Evolutionary conservation across 2,797 vertebrate species (phyloP), one percentile per base, ranked within the genome.

Genomic region (Leptodactylus fallax): DNA sequence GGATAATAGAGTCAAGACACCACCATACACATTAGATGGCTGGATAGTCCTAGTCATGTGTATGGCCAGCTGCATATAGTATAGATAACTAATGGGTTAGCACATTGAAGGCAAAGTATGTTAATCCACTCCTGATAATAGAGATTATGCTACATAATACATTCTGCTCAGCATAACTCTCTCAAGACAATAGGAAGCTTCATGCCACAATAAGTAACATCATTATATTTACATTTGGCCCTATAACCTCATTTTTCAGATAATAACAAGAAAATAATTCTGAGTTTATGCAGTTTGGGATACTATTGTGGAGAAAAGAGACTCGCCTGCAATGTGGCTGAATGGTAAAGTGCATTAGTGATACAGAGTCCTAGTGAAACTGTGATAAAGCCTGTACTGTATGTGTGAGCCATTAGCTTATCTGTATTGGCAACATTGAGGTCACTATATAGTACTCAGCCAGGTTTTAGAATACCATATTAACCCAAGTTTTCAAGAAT

Each of bases 311-410:
- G 21, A 53, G 51, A 17, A 49, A 63, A 21, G 7, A 14, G 51
- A 14, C 74, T 72, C 63, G n/a, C 69, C 67, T 63, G 6, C 21
- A 17, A 19, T 21, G 19, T 65, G 25, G 7, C 67, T 5, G 23
- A 76, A 51, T 83, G 49, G 45, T 67, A 71, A 71, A 17, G 11
- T 25, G 4, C 55, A 56, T 56, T 23, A 72, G 16, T 72, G 27
- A 88, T 72, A n/a, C 53, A 80, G 55, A 76, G 60, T 76, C 55
- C 60, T 14, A 63, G 78, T 69, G 87, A 85, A 89, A 89, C 87
- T 82, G 17, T 58, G 83, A 74, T 85, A 77, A 85, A 27, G 36
- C 21, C 63, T 80, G 53, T 36, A 89, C 81, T 89, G 83, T 82
- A 45, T 79, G 14, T 65, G 56, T 67, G 49, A 63, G 45, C 69